Evolutionary conservation across 2,888 invertebrate species (phyloP), one percentile per base, ranked within the genome.

Genomic region (Mylabris sibirica): DNA sequence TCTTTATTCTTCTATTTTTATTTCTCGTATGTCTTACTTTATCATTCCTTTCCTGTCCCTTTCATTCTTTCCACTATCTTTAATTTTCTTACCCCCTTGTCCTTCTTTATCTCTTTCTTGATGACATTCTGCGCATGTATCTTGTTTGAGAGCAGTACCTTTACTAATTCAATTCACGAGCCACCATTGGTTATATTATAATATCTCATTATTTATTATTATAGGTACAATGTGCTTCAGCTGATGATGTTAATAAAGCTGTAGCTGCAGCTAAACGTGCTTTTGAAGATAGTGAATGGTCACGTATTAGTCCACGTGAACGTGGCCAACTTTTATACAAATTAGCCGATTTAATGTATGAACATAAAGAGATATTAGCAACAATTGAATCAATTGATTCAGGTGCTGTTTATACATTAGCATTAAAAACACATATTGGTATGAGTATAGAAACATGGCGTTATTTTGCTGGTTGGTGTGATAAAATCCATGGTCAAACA

Each of bases 371-470:
- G 82, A 98, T 99, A 81, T 84, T 99, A 75, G 98, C 98, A 0
- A 98, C 97, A 0, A 90, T 99, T 24, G 98, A 99, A 82, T 90
- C 93, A 0, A 88, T 98, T 1, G 98, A 98, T 85, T 96, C 97
- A 0, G 98, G 98, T 0, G 98, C 98, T 0, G 98, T 99, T 0
- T 99, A 98, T 86, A 98, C 98, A 0, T 86, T 99, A 60, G 98
- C 98, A 0, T 84, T 98, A 17, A 99, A 99, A 84, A 98, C 98
- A 0, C 98, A 98, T 85, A 88, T 99, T 5, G 98, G 98, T 66
- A 98, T 99, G 98, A 97, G 97, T 17, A 96, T 98, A 63, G 97
- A 98, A 81, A 96, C 96, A 0, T 98, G 97, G 95, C 87, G 95
- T 49, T 98, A 98, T 84, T 98, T 96, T 85, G 98, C 97, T 3